phyloP scores from a whole-genome alignment of 1,140 invertebrate genomes.

The Tetramorium alpestre region DNA sequence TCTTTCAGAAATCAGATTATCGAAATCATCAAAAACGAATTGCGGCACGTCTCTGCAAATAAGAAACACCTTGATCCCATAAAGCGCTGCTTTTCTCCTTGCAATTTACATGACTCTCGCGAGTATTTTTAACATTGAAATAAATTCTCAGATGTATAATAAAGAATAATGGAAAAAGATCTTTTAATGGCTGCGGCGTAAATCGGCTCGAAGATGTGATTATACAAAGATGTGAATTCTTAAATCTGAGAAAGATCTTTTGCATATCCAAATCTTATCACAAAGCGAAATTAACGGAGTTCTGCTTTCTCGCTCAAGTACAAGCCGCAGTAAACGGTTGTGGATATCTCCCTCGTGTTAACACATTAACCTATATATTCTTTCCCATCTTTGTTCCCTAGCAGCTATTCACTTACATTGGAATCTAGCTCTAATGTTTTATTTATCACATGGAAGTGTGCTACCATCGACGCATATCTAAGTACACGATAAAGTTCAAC shows the following conservation, averaged over 20 bases:
- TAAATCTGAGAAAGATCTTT: not conserved
- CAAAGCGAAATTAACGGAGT: not conserved
- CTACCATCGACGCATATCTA: constrained; percentile 29
- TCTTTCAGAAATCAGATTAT: constrained; percentile 24
- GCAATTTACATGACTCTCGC: not conserved
- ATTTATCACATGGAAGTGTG: constrained; percentile 36
- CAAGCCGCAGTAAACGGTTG: not conserved
- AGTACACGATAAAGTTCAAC: constrained; percentile 6
- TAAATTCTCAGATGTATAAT: not conserved
- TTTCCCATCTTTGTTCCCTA: constrained; percentile 48
- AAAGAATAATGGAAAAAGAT: not conserved
- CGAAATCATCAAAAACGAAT: constrained; percentile 11
- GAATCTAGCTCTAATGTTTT: constrained; percentile 42
- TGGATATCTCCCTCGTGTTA: constrained; percentile 1
- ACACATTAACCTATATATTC: constrained; percentile 35
- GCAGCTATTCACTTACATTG: constrained; percentile 19
- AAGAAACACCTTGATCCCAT: not conserved
- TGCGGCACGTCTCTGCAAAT: not conserved
- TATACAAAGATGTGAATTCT: not conserved
- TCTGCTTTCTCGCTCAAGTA: not conserved
- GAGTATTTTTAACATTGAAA: not conserved
- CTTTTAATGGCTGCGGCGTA: not conserved
- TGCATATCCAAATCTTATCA: not conserved
- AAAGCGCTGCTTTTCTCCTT: not conserved
- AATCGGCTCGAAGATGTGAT: not conserved